Percentiles rank a stretch among this genome's conserved stretches.
These are phyloP conservation scores for Hycleus phaleratus DNA, from an alignment of 1,140 invertebrate species.

Conservation along the genomic window DNA sequence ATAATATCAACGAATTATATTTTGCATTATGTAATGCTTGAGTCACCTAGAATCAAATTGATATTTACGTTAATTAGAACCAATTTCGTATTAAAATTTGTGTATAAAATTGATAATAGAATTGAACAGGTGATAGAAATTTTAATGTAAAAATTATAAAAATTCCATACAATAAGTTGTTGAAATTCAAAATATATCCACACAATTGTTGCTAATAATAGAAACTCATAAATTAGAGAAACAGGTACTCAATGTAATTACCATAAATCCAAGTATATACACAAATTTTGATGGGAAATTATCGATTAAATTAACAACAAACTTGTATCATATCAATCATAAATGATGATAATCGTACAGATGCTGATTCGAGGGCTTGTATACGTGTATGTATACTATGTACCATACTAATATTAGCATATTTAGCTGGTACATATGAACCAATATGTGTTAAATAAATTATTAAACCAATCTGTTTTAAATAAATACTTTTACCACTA, in stretches of 20 bases:
- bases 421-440: slow-evolving; percentile 76
- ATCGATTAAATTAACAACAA: neutral
- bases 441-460: slow-evolving; percentile 83
- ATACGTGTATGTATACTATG: slow-evolving; percentile 70
- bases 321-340: slow-evolving; percentile 79
- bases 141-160: too few relatives aligned
- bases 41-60: slow-evolving; percentile 52
- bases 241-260: too few relatives aligned
- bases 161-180: too few relatives aligned
- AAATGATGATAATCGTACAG: slow-evolving; percentile 74
- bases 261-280: too few relatives aligned
- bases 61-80: too few relatives aligned
- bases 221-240: too few relatives aligned
- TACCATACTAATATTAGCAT: slow-evolving; percentile 60
- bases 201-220: too few relatives aligned
- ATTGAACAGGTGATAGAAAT: too few relatives aligned
- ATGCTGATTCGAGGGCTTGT: slow-evolving; percentile 65
- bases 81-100: too few relatives aligned
- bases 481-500: slow-evolving; percentile 86
- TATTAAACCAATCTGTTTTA: slow-evolving; percentile 74
- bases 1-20: slow-evolving; percentile 62
- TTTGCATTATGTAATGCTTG: slow-evolving; percentile 57
- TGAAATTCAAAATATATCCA: too few relatives aligned
- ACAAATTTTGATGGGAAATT: too few relatives aligned
- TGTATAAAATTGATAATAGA: too few relatives aligned